Conservation (phyloP, 2,888 invertebrate genomes). For the Eretmocerus hayati region DNA sequence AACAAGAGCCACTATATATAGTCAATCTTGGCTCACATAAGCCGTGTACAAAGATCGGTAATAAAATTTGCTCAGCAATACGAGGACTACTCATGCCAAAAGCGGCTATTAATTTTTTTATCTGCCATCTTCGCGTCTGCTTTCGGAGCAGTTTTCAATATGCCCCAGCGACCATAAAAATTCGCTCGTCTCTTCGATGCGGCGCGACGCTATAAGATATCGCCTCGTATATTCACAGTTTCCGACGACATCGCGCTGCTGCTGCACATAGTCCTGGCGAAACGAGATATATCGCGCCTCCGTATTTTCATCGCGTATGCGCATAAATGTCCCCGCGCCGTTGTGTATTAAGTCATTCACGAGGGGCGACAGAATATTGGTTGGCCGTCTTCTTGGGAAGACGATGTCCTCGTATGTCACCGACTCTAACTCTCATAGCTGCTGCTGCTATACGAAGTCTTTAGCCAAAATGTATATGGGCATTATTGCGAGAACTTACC, state of each 20-base stretch:
- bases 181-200: constrained; percentile 1
- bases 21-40: constrained; percentile 30
- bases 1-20: too few relatives aligned
- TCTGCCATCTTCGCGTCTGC: constrained; percentile 37
- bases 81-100: constrained; percentile 39
- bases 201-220: too few relatives aligned
- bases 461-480: too few relatives aligned
- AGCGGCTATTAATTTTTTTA: constrained; percentile 46
- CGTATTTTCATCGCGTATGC: constrained; percentile 27
- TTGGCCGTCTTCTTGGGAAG: constrained; percentile 7
- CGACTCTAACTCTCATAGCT: background rate
- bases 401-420: background rate
- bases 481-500: too few relatives aligned
- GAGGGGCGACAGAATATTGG: too few relatives aligned
- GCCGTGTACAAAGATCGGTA: constrained; percentile 44
- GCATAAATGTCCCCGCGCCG: constrained; percentile 13
- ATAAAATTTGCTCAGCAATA: constrained; percentile 47
- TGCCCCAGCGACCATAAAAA: constrained; percentile 17
- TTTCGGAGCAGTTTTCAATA: constrained; percentile 19
- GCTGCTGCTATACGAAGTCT: too few relatives aligned
- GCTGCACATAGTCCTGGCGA: background rate
- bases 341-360: constrained; percentile 5
- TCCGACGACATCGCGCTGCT: background rate
- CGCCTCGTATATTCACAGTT: background rate
- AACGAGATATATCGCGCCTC: constrained; percentile 7